Base-by-base conservation (phyloP, 2,888 invertebrate genomes). In the Xestia rhomboidea region DNA sequence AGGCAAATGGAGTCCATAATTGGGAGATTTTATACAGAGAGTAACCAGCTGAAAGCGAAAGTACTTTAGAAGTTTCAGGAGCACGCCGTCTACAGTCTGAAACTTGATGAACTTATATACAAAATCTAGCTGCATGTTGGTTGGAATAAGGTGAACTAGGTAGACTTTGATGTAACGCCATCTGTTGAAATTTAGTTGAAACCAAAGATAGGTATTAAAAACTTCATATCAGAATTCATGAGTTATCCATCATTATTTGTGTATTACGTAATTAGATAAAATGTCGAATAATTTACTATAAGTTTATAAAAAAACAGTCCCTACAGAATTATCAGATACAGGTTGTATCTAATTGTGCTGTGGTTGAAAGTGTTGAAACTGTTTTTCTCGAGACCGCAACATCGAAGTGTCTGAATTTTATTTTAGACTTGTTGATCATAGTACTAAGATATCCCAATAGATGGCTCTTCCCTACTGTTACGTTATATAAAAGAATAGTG, bases 141-240 rank as follows among this genome's bases (percentile, higher is more conserved):
- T 34, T 27, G 34, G 64, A 41, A n/a, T 62, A 27, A 68, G n/a
- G 15, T 49, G 11, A 8, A n/a, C 30, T 18, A 13, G 1, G 8
- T 38, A 63, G 5, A 27, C 41, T 46, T 27, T 11, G 21, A 51
- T 27, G 44, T 46, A 80, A 4, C 71, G 84, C 83, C 84, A 86
- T 84, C 86, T 86, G 54, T 75, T 71, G 69, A 54, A 27, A 49
- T 18, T 78, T 80, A 78, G 41, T 73, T 68, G 72, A 54, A 34
- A 54, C 13, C 0, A 38, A 41, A 67, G 15, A 34, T 38, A 41
- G 1, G 21, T 67, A 44, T 21, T n/a, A 2, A 1, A 2, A 1
- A 38, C 24, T 38, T 34, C 18, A 1, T 7, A n/a, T 8, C 15
- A 30, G 3, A 24, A 51, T 49, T 49, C 49, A 24, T 38, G 30